Conservation (phyloP, 2,797 vertebrate species). For the Lophius americanus region DNA sequence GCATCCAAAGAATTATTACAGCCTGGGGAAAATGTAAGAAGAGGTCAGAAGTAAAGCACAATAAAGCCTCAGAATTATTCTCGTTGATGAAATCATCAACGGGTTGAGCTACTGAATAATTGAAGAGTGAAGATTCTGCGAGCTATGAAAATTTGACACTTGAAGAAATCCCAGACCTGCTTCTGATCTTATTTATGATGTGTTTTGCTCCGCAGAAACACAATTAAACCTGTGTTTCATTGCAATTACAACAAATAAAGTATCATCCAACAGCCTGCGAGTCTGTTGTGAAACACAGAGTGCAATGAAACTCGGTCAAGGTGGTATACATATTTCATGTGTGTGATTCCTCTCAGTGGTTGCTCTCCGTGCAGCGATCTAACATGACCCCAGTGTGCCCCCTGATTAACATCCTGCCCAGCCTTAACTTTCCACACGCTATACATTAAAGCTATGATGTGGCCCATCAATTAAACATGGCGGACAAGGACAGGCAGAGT, state of each 20-base stretch:
- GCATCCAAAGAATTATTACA: background rate
- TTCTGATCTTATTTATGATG: background rate
- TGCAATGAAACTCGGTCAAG: constrained; percentile 49
- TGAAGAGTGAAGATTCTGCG: background rate
- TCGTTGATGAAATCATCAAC: background rate
- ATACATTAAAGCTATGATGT: constrained; percentile 65
- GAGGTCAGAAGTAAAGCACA: background rate
- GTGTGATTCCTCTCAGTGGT: constrained; percentile 45
- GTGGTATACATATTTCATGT: constrained; percentile 65
- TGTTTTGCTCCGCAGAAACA: too few species aligned
- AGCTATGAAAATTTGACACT: background rate
- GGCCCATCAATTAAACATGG: constrained; percentile 74
- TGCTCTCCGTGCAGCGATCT: constrained; percentile 50
- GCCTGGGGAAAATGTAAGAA: background rate
- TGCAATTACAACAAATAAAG: too few species aligned
- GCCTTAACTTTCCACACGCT: constrained; percentile 44
- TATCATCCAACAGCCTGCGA: too few species aligned
- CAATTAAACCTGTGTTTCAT: background rate
- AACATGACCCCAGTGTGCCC: constrained; percentile 45
- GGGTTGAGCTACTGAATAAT: background rate
- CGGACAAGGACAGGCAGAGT: constrained; percentile 68
- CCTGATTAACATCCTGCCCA: constrained; percentile 34
- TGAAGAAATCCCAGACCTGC: background rate
- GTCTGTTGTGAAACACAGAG: background rate
- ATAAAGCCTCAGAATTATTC: background rate